A percentile compares a stretch with the other conserved stretches of the same genome.
These are phyloP conservation scores for Azemiops feae DNA, from an alignment of 2,113 vertebrate genomes.

Conservation along the genomic window DNA sequence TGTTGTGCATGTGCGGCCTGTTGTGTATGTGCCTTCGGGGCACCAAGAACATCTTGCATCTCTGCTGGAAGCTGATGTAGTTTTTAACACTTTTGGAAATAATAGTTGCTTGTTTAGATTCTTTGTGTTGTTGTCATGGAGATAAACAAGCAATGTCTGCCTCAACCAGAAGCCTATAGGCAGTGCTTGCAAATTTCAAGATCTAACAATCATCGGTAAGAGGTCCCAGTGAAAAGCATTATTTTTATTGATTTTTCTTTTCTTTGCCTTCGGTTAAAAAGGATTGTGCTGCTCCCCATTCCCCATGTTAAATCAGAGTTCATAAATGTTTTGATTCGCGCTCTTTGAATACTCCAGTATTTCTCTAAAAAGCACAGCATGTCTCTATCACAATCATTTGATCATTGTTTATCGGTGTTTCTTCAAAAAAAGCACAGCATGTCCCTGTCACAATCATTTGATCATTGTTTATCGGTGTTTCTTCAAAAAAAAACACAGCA, in stretches of 20 bases:
- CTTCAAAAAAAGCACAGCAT: too few relatives aligned
- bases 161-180: neutral
- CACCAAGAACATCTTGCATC: neutral
- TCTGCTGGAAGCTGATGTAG: constrained; percentile 1
- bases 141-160: neutral
- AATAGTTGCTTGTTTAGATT: neutral
- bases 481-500: too few relatives aligned
- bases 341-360: neutral
- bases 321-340: neutral
- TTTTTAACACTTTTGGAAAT: neutral
- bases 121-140: neutral
- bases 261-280: neutral
- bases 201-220: neutral
- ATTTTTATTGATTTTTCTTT: neutral
- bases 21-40: neutral
- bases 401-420: neutral
- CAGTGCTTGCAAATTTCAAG: neutral
- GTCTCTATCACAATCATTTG: neutral
- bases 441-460: too few relatives aligned
- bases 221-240: neutral
- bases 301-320: neutral
- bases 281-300: neutral
- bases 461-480: too few relatives aligned
- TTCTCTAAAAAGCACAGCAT: too few relatives aligned
- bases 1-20: neutral